A percentile compares a stretch with the other conserved stretches of the same genome.
These are phyloP conservation scores for Helleia helle DNA, from an alignment of 2,888 invertebrate genomes.

Conservation along the genomic window DNA sequence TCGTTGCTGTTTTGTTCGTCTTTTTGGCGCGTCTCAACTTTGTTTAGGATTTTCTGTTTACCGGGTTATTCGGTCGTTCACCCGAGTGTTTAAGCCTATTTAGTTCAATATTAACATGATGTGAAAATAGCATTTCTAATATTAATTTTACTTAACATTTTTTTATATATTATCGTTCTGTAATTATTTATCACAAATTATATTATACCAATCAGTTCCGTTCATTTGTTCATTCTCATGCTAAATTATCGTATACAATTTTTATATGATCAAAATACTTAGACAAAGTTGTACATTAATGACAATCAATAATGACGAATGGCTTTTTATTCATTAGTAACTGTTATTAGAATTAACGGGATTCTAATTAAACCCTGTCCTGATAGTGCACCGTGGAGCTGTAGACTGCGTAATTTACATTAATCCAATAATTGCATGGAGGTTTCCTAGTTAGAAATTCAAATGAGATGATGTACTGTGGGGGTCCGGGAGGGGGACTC, in stretches of 20 bases:
- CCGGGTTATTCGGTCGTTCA: constrained; percentile 16
- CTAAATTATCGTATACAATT: too few species aligned
- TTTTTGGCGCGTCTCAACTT: constrained; percentile 43
- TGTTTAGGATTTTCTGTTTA: constrained; percentile 31
- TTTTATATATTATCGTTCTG: too few species aligned
- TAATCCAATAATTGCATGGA: constrained; percentile 95
- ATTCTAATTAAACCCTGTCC: constrained; percentile 72
- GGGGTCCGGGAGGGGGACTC: constrained; percentile 42
- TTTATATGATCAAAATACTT: too few species aligned
- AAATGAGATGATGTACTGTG: constrained; percentile 87
- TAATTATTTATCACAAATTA: too few species aligned
- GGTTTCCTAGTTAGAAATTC: constrained; percentile 94
- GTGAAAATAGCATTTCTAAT: too few species aligned
- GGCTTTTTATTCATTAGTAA: constrained; percentile 22
- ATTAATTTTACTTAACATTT: too few species aligned
- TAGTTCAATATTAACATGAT: too few species aligned
- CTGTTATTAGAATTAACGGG: constrained; percentile 68
- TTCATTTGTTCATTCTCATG: too few species aligned
- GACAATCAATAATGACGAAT: constrained; percentile 11
- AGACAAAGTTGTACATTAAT: background rate
- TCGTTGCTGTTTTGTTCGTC: constrained; percentile 52
- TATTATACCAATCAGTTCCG: too few species aligned
- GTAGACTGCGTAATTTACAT: constrained; percentile 92
- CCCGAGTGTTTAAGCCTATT: background rate
- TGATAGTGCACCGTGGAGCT: constrained; percentile 71